Evolutionary conservation across 2,113 vertebrate species (phyloP).

Genomic region (Anser brachyrhynchus): DNA sequence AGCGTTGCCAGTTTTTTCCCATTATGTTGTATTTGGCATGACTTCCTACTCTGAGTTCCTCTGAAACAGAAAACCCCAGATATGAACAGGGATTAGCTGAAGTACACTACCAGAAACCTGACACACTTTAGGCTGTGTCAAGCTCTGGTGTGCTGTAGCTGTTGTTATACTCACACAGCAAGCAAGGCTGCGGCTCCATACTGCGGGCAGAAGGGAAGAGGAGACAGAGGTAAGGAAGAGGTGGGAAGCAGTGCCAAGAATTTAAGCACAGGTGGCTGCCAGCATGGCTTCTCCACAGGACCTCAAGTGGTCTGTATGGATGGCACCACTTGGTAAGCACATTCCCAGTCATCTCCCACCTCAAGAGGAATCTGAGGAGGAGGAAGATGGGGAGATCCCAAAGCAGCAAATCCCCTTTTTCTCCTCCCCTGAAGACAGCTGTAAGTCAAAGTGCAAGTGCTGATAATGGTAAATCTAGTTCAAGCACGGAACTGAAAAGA

Average conservation of each 20-base stretch:
- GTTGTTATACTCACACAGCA: not conserved
- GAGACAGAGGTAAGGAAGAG: not conserved
- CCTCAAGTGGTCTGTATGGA: not conserved
- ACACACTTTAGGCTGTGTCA: not conserved
- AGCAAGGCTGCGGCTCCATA: not conserved
- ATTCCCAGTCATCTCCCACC: not conserved
- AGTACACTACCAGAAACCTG: not conserved
- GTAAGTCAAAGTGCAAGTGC: not conserved
- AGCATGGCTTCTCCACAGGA: not conserved
- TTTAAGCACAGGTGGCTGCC: not conserved
- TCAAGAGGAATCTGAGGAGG: not conserved
- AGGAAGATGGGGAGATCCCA: not conserved
- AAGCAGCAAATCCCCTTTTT: not conserved
- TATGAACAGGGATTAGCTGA: conserved; percentile 31
- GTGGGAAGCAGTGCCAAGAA: not conserved
- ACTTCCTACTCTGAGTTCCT: not conserved
- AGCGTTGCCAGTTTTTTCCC: conserved; percentile 8
- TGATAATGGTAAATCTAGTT: not conserved
- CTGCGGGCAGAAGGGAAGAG: not conserved
- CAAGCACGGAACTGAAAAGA: not conserved
- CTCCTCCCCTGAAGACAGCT: not conserved
- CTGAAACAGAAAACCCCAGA: conserved; percentile 22
- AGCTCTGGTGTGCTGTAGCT: not conserved
- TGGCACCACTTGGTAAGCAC: not conserved
- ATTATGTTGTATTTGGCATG: not conserved